A percentile compares a stretch with the other conserved stretches of the same genome.
phyloP scores from a whole-genome alignment of 2,888 invertebrate species.

The Cyclophora punctaria region DNA sequence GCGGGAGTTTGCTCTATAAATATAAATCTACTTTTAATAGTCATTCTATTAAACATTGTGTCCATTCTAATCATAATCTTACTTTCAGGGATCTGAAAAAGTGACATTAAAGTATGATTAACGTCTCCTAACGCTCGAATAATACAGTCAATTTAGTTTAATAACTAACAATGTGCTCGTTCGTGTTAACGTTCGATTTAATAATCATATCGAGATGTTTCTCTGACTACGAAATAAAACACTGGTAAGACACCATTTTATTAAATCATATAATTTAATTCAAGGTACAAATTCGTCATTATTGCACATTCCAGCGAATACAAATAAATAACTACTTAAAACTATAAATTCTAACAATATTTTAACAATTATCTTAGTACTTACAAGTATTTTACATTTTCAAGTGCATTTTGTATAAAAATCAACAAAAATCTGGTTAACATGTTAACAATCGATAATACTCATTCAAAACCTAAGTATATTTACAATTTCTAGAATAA shows the following conservation, averaged over 20 bases:
- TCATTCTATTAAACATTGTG: too few species aligned
- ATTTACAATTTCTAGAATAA: slow-evolving; percentile 29
- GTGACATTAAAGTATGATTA: slow-evolving; percentile 3
- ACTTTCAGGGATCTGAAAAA: too few species aligned
- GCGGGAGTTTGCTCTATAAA: too few species aligned
- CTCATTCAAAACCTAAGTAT: slow-evolving; percentile 13
- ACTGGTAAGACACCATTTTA: too few species aligned
- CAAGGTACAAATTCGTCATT: background rate
- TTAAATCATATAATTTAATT: too few species aligned
- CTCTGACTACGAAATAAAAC: slow-evolving; percentile 1
- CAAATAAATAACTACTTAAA: background rate
- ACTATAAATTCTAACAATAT: background rate
- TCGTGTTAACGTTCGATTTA: background rate
- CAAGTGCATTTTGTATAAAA: slow-evolving; percentile 14
- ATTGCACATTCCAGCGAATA: slow-evolving; percentile 1
- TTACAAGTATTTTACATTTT: slow-evolving; percentile 18
- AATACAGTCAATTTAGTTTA: slow-evolving; percentile 5
- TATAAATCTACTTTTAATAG: too few species aligned
- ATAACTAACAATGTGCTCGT: background rate
- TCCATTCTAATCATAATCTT: too few species aligned
- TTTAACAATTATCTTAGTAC: background rate
- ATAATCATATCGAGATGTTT: slow-evolving; percentile 1
- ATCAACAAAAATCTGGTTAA: slow-evolving; percentile 3
- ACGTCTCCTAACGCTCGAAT: slow-evolving; percentile 7
- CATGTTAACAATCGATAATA: background rate